A percentile compares a stretch with the other conserved stretches of the same genome.
These are phyloP conservation scores for Coccyzus lansbergi DNA, from an alignment of 2,797 vertebrate genomes.

Conservation along the genomic window DNA sequence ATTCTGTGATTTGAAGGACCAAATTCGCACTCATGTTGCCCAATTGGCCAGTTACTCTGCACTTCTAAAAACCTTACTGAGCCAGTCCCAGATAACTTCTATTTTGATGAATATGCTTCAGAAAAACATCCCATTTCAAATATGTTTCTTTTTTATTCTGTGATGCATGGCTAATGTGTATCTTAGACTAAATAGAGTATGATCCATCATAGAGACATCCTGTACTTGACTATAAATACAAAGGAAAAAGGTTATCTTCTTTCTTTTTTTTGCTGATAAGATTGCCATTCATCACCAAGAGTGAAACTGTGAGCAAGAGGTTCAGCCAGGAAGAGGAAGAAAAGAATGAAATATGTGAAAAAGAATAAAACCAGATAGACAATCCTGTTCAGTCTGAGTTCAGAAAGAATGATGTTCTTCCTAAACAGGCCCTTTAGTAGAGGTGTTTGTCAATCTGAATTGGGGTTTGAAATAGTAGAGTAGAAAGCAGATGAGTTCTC, in stretches of 20 bases:
- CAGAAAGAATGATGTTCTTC: not conserved
- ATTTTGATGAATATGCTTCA: not conserved
- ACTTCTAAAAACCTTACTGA: not conserved
- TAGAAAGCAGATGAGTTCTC: not conserved
- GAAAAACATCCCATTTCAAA: not conserved
- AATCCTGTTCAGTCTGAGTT: not conserved
- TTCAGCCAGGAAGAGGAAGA: not conserved
- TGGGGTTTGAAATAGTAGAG: not conserved
- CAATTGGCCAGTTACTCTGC: not conserved
- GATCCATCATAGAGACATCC: not conserved
- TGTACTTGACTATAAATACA: not conserved
- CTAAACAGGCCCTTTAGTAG: conserved; percentile 25
- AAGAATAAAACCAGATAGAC: not conserved
- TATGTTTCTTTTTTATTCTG: not conserved
- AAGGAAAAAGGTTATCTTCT: not conserved
- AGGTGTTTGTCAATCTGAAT: conserved; percentile 39
- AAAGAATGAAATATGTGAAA: not conserved
- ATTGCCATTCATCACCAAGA: not conserved
- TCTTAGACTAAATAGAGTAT: not conserved
- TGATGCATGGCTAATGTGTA: not conserved
- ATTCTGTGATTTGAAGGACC: not conserved
- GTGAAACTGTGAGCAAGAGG: not conserved
- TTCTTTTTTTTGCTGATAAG: not conserved
- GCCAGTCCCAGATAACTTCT: not conserved
- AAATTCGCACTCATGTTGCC: fast-evolving